phyloP scores from a whole-genome alignment of 2,113 vertebrate genomes.

The Ceuthmochares aereus region DNA sequence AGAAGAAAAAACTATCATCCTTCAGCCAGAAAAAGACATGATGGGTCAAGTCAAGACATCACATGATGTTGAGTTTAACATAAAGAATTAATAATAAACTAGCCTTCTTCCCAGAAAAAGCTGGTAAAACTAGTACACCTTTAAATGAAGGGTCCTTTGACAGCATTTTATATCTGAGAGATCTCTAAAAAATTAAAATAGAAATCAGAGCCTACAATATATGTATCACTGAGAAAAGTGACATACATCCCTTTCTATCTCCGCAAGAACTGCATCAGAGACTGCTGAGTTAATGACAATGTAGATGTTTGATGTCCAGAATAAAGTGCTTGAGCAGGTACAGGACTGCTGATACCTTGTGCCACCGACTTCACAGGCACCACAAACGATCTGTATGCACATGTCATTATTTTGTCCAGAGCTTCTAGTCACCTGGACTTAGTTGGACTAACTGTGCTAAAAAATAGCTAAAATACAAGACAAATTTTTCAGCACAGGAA shows the following conservation, averaged over 20 bases:
- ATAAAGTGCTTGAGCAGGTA: fast-evolving
- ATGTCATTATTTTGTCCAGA: fast-evolving
- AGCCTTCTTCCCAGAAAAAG: not conserved
- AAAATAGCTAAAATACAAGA: not conserved
- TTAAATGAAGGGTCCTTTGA: not conserved
- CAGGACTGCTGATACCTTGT: not conserved
- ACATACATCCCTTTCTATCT: not conserved
- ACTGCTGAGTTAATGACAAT: not conserved
- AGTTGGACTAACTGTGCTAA: too few species aligned
- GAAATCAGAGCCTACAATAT: not conserved
- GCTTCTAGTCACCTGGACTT: not conserved
- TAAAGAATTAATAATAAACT: not conserved
- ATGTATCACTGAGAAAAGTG: not conserved
- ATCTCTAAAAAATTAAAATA: not conserved
- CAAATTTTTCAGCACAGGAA: not conserved
- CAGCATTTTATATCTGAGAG: not conserved
- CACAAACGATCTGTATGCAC: not conserved
- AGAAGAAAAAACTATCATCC: not conserved
- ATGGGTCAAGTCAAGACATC: fast-evolving
- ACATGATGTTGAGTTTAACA: not conserved
- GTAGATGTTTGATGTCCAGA: not conserved
- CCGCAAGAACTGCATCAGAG: not conserved
- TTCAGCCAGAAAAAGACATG: not conserved
- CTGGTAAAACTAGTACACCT: not conserved
- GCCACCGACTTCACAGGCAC: not conserved